Evolutionary conservation across 1,140 invertebrate genomes (phyloP), one percentile per base, ranked within the genome.

Genomic region (Uloborus diversus): DNA sequence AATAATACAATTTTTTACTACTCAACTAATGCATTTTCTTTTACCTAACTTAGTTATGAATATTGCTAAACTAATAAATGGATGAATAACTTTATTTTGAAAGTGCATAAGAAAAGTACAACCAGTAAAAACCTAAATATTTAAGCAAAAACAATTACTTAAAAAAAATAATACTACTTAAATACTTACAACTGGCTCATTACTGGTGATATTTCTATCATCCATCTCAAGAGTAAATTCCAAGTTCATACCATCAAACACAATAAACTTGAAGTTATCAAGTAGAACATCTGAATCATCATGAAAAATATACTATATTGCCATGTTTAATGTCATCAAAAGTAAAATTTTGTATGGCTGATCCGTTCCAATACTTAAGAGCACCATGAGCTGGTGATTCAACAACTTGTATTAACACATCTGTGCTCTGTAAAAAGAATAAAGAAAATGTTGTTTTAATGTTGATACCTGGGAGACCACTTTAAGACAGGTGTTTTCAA

Each of bases 291-390:
- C 68, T 14, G 81, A 78, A 11, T 83, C 84, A 37, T 82, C 78
- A 70, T 86, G 85, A 0, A 37, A n/a, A 59, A 69, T 87, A 87
- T 25, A 82, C 82, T 53, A 87, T 81, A 9, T 61, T 70, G 57
- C 79, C 81, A 3, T 75, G 66, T 17, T 80, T 28, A 5, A 87
- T 27, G 25, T 86, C 85, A 13, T 80, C 30, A 13, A 61, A n/a
- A n/a, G 76, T 30, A 51, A 79, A 79, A 5, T 30, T 5, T 4
- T 56, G 13, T 7, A 42, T 27, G 20, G 9, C 4, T 59, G 17
- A 17, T 11, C n/a, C 28, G 7, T 35, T n/a, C 5, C 20, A 3
- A 28, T 65, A 32, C 30, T 25, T 42, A 11, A 68, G 3, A 17
- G 30, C 20, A n/a, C 76, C 76, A 59, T 68, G 62, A 2, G 9